Base-by-base conservation (phyloP, 1,140 invertebrate genomes). In the Drosophila ohnishii region DNA sequence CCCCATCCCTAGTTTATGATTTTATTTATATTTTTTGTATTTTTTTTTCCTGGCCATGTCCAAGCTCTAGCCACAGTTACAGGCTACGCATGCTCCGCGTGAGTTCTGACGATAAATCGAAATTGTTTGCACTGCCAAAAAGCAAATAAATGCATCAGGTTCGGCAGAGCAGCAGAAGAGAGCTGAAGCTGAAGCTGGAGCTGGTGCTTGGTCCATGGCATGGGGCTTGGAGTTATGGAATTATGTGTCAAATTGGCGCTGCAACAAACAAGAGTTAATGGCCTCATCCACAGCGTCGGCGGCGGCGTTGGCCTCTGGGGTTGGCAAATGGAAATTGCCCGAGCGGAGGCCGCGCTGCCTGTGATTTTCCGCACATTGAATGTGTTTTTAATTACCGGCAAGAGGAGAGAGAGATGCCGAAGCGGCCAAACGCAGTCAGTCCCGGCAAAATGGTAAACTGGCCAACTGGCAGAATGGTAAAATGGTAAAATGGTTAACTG, bases 351-450 rank as follows among this genome's bases (percentile, higher is more conserved):
- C 40, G 34, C 37, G 48, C 58, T 51, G 79, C 72, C 84, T 80
- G 84, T 88, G 84, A 89, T 88, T 88, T 88, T 88, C 80, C 85
- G 77, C 84, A 88, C 84, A 89, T 88, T 88, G 84, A 88, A 88
- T 88, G 84, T 80, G 75, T 88, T 88, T 88, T 88, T 88, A 88
- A 88, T 88, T 88, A 88, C 84, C 84, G 34, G 65, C 44, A 16
- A 40, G 51, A 47, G 45, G 25, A 25, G 45, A 32, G 35, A 76
- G 67, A 80, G 72, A 83, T 72, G 72, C 76, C 76, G 71, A 77
- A 70, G 48, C 75, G 59, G 72, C 76, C 42, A 67, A 59, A 53
- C 55, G 48, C 57, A 59, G 48, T 25, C 44, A n/a, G n/a, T n/a
- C 22, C 25, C 2, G 37, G 25, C 66, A 25, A 70, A 69, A 65